Percentiles rank a stretch among this genome's conserved stretches.
Evolutionary conservation across 1,140 invertebrate genomes (phyloP).

Genomic region (Drosophila subobscura): DNA sequence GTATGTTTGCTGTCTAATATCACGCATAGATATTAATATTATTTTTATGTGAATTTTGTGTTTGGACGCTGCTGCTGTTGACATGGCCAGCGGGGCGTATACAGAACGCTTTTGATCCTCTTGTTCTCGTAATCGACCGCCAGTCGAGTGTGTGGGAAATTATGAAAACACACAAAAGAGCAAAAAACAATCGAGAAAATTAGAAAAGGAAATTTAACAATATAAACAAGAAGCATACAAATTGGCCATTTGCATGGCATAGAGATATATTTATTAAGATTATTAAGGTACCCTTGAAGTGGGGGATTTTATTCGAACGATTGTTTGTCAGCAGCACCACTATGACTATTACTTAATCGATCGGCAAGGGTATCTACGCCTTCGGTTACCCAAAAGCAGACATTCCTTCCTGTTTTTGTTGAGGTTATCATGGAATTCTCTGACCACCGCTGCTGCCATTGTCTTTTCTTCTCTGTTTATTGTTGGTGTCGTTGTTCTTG

Average conservation of each 20-base stretch:
- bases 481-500: conserved; percentile 34
- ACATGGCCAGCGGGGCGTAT: conserved; percentile 57
- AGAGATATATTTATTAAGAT: conserved; percentile 9
- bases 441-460: conserved; percentile 16
- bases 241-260: conserved; percentile 10
- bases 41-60: conserved; percentile 47
- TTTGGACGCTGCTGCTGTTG: conserved; percentile 39
- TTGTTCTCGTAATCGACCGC: conserved; percentile 22
- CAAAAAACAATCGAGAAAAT: conserved; percentile 3
- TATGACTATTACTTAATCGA: not conserved
- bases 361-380: too few species aligned
- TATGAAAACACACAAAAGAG: conserved; percentile 13
- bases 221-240: conserved; percentile 26
- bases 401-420: too few species aligned
- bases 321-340: too few species aligned
- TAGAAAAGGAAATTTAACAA: not conserved
- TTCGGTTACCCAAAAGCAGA: not conserved
- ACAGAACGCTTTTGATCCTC: conserved; percentile 37
- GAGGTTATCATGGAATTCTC: conserved; percentile 61
- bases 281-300: too few species aligned
- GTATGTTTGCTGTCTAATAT: conserved; percentile 60
- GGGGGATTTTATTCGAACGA: too few species aligned
- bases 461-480: conserved; percentile 34
- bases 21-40: conserved; percentile 61
- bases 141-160: not conserved